phyloP scores from a whole-genome alignment of 2,797 vertebrate genomes.

The Manis crassicaudata region DNA sequence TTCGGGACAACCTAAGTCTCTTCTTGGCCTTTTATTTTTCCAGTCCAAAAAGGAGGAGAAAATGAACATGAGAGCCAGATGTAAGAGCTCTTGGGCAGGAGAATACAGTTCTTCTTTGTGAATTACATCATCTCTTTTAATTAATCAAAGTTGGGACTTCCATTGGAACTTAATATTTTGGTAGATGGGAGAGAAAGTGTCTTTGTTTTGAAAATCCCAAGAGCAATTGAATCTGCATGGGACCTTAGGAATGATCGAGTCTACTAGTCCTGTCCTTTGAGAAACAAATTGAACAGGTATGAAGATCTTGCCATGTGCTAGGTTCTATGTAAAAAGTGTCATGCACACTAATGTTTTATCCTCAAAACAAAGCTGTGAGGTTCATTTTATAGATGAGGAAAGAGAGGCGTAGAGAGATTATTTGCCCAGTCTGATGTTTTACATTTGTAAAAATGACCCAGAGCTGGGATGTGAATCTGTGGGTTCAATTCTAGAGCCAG shows the following conservation, averaged over 20 bases:
- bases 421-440: neutral
- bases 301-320: neutral
- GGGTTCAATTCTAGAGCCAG: neutral
- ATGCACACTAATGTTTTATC: neutral
- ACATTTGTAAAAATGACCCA: neutral
- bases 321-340: slow-evolving; percentile 1
- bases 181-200: neutral
- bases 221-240: neutral
- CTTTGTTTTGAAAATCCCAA: slow-evolving; percentile 48
- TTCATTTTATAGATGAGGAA: neutral
- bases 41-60: neutral
- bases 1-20: neutral
- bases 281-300: neutral
- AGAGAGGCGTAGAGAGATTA: neutral
- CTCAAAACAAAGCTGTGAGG: neutral
- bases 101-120: neutral
- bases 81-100: neutral
- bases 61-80: neutral
- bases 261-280: neutral
- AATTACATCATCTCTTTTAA: slow-evolving; percentile 34
- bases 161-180: neutral
- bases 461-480: neutral
- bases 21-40: neutral
- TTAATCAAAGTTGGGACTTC: slow-evolving; percentile 8
- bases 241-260: neutral